Conservation (phyloP, 2,888 invertebrate genomes). For the Acrocyrtus sp. region DNA sequence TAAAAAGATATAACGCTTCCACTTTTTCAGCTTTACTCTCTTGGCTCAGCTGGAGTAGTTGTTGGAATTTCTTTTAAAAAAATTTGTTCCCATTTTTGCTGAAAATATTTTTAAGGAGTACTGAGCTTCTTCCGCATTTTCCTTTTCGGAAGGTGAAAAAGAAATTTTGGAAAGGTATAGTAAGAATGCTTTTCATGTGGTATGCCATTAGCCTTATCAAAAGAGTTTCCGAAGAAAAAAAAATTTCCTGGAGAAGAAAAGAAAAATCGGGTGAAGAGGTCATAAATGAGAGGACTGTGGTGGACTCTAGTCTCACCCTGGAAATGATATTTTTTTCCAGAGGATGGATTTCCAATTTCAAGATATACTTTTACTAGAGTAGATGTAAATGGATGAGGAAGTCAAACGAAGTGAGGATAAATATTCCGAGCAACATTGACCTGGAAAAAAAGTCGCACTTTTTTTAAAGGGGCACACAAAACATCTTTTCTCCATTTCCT, state of each 20-base stretch:
- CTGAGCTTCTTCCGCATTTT: too few relatives aligned
- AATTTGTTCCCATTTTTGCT: conserved; percentile 34
- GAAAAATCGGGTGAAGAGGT: too few relatives aligned
- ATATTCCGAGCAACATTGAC: conserved; percentile 18
- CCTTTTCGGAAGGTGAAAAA: background rate
- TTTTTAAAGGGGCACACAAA: too few relatives aligned
- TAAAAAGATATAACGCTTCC: background rate
- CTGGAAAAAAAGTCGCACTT: conserved; percentile 8
- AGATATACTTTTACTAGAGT: background rate
- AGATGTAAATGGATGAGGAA: background rate
- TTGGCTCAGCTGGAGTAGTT: conserved; percentile 46
- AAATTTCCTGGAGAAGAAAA: background rate
- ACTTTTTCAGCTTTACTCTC: conserved; percentile 10
- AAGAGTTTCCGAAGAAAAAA: background rate
- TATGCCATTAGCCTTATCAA: background rate
- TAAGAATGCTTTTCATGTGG: background rate
- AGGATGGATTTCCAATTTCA: background rate
- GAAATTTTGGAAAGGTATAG: conserved; percentile 1
- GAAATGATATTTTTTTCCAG: background rate
- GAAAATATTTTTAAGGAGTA: too few relatives aligned
- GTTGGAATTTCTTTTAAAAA: conserved; percentile 49
- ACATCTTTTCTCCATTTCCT: conserved; percentile 30
- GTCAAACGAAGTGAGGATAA: background rate
- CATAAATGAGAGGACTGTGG: too few relatives aligned
- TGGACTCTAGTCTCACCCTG: too few relatives aligned